Evolutionary conservation across 2,113 vertebrate genomes (phyloP).

Genomic region (Serilophus lunatus): DNA sequence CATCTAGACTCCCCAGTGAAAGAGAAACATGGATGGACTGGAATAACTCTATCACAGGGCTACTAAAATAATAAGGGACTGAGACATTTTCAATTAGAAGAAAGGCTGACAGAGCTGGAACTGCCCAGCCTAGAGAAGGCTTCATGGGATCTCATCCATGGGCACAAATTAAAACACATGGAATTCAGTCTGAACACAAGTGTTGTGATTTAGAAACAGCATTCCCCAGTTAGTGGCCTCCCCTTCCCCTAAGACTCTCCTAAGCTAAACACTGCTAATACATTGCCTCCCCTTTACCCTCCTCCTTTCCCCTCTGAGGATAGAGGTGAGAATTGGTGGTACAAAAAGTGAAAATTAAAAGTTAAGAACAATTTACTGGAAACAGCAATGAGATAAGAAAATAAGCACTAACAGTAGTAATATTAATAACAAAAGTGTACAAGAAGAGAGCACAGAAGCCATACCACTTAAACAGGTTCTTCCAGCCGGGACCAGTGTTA

Average conservation of each 20-base stretch:
- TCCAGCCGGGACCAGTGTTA: not conserved
- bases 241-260: not conserved
- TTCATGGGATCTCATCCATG: not conserved
- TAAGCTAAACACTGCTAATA: not conserved
- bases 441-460: too few relatives aligned
- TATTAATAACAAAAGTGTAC: not conserved
- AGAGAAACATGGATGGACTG: not conserved
- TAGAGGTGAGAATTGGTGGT: not conserved
- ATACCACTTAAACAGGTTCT: not conserved
- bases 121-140: not conserved
- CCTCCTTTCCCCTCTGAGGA: not conserved
- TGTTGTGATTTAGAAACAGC: not conserved
- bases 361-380: not conserved
- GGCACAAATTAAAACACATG: not conserved
- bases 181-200: not conserved
- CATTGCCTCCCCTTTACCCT: not conserved
- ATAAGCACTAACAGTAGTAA: not conserved
- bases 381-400: not conserved
- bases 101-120: not conserved
- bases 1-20: not conserved
- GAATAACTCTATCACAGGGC: not conserved
- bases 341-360: not conserved
- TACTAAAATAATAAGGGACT: not conserved
- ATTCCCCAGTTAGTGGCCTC: not conserved
- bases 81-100: not conserved